Conservation (phyloP, 2,113 vertebrate genomes). For the Phalacrocorax carbo region DNA sequence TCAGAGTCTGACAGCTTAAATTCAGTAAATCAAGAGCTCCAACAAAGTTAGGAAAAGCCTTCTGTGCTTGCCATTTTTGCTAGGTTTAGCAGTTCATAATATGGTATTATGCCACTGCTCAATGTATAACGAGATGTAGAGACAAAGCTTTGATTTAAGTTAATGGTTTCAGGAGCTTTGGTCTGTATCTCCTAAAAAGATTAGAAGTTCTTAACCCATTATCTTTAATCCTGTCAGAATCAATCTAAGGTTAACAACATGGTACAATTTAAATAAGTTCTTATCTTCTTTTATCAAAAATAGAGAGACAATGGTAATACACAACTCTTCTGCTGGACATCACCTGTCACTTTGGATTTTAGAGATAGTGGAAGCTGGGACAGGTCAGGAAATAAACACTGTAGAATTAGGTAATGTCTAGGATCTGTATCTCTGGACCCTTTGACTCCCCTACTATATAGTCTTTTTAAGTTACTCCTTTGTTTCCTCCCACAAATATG, state of each 20-base stretch:
- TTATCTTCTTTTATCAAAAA: conserved; percentile 27
- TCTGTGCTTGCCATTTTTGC: background rate
- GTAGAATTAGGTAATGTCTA: background rate
- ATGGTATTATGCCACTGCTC: background rate
- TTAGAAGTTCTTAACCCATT: conserved; percentile 24
- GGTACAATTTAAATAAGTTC: background rate
- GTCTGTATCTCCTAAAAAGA: background rate
- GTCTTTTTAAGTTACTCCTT: background rate
- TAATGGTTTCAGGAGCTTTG: background rate
- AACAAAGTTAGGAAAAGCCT: conserved; percentile 19
- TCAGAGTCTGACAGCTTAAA: background rate
- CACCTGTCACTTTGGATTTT: background rate
- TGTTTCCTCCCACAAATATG: background rate
- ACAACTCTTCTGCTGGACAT: background rate
- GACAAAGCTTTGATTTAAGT: conserved; percentile 48
- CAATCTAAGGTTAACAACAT: conserved; percentile 19
- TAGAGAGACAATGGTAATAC: background rate
- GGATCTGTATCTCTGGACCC: background rate
- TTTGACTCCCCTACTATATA: background rate
- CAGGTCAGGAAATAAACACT: background rate
- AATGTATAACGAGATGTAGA: conserved; percentile 14
- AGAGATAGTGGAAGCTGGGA: background rate
- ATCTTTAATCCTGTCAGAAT: conserved; percentile 22
- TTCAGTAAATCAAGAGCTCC: conserved; percentile 25
- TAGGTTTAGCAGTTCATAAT: background rate